A percentile compares a stretch with the other conserved stretches of the same genome.
These are phyloP conservation scores for Climacteris rufus DNA, from an alignment of 2,113 vertebrate species.

Conservation along the genomic window DNA sequence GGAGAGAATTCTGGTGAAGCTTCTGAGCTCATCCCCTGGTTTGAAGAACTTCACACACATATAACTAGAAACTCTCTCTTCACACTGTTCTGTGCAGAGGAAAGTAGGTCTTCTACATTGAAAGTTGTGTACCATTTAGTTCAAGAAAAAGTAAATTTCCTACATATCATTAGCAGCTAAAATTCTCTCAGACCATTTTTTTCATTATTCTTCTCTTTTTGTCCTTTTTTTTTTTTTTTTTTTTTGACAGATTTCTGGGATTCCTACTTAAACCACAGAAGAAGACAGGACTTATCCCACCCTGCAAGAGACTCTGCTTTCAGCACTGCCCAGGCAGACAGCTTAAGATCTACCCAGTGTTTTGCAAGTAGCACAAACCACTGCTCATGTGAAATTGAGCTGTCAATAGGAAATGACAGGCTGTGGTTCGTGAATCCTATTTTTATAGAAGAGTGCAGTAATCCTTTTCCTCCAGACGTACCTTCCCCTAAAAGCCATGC, in stretches of 20 bases:
- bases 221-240: neutral
- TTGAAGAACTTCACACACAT: neutral
- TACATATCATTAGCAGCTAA: neutral
- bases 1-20: neutral
- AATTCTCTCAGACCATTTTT: neutral
- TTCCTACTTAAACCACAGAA: constrained; percentile 75
- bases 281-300: neutral
- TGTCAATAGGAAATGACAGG: constrained; percentile 73
- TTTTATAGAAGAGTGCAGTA: constrained; percentile 80
- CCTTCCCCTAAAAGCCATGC: constrained; percentile 58
- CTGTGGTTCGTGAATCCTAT: constrained; percentile 89
- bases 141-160: neutral
- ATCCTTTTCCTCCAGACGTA: constrained; percentile 1
- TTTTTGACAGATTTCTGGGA: constrained; percentile 86
- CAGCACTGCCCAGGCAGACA: neutral
- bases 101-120: neutral
- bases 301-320: constrained; percentile 8
- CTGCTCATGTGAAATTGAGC: constrained; percentile 79
- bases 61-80: neutral
- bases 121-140: neutral
- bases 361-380: constrained; percentile 42
- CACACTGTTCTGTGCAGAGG: neutral
- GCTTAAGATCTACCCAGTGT: constrained; percentile 9
- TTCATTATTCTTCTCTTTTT: neutral
- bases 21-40: neutral